These are phyloP conservation scores for Urechis unicinctus DNA, from an alignment of 2,888 invertebrate genomes.

Conservation along the genomic window DNA sequence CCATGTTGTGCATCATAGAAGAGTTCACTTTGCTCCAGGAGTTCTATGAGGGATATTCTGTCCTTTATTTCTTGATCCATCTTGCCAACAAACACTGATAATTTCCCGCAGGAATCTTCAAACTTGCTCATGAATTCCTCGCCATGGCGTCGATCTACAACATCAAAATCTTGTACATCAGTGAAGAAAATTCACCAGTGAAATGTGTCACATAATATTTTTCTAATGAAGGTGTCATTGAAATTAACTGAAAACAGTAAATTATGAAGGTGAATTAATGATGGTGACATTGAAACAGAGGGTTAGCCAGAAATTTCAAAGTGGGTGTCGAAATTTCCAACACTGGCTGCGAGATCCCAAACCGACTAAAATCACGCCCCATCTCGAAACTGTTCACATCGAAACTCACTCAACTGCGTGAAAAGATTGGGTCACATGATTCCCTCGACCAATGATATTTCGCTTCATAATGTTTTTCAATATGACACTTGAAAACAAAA, in stretches of 20 bases:
- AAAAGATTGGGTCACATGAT: too few relatives aligned
- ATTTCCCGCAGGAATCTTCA: slow-evolving; percentile 70
- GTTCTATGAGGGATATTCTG: slow-evolving; percentile 68
- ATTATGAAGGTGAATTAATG: background rate
- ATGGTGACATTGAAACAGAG: background rate
- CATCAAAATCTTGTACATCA: background rate
- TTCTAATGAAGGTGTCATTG: background rate
- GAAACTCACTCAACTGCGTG: too few relatives aligned
- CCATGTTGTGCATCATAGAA: slow-evolving; percentile 85
- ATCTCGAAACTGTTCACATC: too few relatives aligned
- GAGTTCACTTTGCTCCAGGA: slow-evolving; percentile 67
- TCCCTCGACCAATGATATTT: too few relatives aligned
- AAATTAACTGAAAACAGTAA: background rate
- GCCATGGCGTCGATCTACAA: slow-evolving; percentile 71
- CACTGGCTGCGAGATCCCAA: too few relatives aligned
- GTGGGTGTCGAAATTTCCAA: too few relatives aligned
- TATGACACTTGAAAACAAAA: too few relatives aligned
- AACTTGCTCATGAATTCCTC: slow-evolving; percentile 83
- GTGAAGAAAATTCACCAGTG: too few relatives aligned
- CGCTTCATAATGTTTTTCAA: too few relatives aligned
- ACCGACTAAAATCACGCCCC: too few relatives aligned
- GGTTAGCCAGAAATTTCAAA: too few relatives aligned
- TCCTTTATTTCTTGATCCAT: slow-evolving; percentile 77
- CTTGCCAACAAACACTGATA: slow-evolving; percentile 70
- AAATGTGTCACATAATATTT: background rate